Conservation (phyloP, 2,113 vertebrate genomes). For the Crypturellus undulatus region DNA sequence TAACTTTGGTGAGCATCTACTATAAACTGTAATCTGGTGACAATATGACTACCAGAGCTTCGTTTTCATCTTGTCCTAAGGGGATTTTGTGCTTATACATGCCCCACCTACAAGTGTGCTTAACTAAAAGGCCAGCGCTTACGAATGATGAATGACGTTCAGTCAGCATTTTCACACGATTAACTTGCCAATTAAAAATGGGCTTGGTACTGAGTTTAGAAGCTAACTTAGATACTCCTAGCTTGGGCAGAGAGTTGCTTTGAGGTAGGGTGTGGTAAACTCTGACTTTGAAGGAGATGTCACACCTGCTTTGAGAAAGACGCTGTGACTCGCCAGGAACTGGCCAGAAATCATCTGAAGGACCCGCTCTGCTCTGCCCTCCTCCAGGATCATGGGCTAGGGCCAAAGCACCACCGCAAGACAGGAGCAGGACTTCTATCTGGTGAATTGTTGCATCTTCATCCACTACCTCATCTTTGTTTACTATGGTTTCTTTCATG, state of each 20-base stretch:
- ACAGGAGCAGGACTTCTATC: neutral
- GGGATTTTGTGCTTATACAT: neutral
- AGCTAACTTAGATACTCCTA: conserved; percentile 73
- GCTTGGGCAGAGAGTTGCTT: conserved; percentile 71
- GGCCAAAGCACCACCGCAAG: neutral
- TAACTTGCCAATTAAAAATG: conserved; percentile 70
- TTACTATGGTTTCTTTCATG: neutral
- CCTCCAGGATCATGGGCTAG: conserved; percentile 35
- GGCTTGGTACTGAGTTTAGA: conserved; percentile 72
- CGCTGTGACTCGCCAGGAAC: conserved; percentile 70
- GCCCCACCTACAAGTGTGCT: conserved; percentile 55
- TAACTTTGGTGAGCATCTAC: neutral
- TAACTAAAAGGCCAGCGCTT: conserved; percentile 41
- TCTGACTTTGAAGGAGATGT: conserved; percentile 56
- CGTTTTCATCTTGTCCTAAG: conserved; percentile 38
- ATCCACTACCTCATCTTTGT: neutral
- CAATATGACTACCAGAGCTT: conserved; percentile 47
- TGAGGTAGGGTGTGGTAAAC: conserved; percentile 71
- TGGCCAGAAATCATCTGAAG: conserved; percentile 36
- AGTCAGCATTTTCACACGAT: conserved; percentile 77
- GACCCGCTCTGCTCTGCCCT: neutral
- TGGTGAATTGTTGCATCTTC: neutral
- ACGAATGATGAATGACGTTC: conserved; percentile 12
- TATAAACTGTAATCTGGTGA: conserved; percentile 17
- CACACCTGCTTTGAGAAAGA: conserved; percentile 73